Evolutionary conservation across 1,140 invertebrate genomes (phyloP).

Genomic region (Tribolium madens): DNA sequence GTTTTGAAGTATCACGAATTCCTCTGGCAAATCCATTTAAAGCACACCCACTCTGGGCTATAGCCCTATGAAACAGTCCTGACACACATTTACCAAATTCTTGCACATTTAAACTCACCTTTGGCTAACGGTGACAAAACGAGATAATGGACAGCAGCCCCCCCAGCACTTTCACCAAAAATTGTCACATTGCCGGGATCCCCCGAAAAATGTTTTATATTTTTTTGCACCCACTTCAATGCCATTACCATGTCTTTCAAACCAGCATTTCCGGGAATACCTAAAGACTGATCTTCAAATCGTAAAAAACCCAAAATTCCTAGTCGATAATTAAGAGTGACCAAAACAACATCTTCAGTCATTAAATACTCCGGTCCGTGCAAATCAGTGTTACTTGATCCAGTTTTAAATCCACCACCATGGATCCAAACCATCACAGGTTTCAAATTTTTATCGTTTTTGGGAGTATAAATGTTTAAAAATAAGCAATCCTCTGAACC

Average conservation of each 20-base stretch:
- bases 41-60: slow-evolving; percentile 71
- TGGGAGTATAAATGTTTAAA: slow-evolving; percentile 77
- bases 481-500: slow-evolving; percentile 78
- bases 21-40: slow-evolving; percentile 56
- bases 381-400: slow-evolving; percentile 68
- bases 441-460: slow-evolving; percentile 57
- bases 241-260: slow-evolving; percentile 72
- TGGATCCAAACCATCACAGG: slow-evolving; percentile 78
- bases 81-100: not conserved
- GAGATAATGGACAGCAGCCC: slow-evolving; percentile 55
- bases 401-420: slow-evolving; percentile 71
- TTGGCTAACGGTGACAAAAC: slow-evolving; percentile 48
- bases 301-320: slow-evolving; percentile 57
- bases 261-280: slow-evolving; percentile 71
- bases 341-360: slow-evolving; percentile 68
- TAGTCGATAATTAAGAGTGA: slow-evolving; percentile 66
- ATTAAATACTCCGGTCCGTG: slow-evolving; percentile 73
- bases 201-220: slow-evolving; percentile 67
- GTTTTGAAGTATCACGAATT: slow-evolving; percentile 11
- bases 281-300: slow-evolving; percentile 61
- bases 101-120: slow-evolving; percentile 44
- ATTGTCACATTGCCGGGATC: slow-evolving; percentile 62
- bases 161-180: slow-evolving; percentile 68
- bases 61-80: slow-evolving; percentile 70
- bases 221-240: slow-evolving; percentile 70